These are phyloP conservation scores for Laspeyria flexula DNA, from an alignment of 2,888 invertebrate species.

Conservation along the genomic window DNA sequence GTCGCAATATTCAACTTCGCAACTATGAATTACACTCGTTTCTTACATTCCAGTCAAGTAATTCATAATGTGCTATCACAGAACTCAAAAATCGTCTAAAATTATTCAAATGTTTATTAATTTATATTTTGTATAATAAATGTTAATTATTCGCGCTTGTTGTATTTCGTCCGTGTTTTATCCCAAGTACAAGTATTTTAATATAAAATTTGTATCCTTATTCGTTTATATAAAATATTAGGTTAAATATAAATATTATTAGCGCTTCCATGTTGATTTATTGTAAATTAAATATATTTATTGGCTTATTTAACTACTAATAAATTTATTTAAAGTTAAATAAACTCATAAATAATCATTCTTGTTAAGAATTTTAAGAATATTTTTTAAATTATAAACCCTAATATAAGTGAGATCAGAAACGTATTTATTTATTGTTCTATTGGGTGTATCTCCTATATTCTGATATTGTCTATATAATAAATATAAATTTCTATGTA, in stretches of 20 bases:
- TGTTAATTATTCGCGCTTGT: conserved; percentile 30
- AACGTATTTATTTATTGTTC: conserved; percentile 57
- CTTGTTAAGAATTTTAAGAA: conserved; percentile 31
- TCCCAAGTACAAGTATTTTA: conserved; percentile 19
- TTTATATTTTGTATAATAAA: no score
- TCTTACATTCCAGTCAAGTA: no score
- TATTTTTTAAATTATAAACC: conserved; percentile 35
- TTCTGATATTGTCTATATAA: conserved; percentile 62
- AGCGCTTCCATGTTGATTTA: conserved; percentile 54
- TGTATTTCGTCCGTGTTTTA: conserved; percentile 39
- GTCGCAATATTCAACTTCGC: no score
- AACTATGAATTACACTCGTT: no score
- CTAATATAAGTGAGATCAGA: conserved; percentile 32
- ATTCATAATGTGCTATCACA: neutral
- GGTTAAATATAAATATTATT: conserved; percentile 34
- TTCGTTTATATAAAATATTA: conserved; percentile 23
- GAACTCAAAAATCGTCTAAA: neutral
- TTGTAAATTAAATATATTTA: conserved; percentile 29
- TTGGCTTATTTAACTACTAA: conserved; percentile 20
- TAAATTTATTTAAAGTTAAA: conserved; percentile 17
- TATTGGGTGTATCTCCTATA: conserved; percentile 55
- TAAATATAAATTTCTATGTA: conserved; percentile 52
- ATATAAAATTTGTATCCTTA: conserved; percentile 1
- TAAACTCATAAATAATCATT: conserved; percentile 21
- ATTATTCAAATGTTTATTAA: no score